Evolutionary conservation across 1,140 invertebrate genomes (phyloP), one percentile per base, ranked within the genome.

Genomic region (Ceratosolen fusciceps): DNA sequence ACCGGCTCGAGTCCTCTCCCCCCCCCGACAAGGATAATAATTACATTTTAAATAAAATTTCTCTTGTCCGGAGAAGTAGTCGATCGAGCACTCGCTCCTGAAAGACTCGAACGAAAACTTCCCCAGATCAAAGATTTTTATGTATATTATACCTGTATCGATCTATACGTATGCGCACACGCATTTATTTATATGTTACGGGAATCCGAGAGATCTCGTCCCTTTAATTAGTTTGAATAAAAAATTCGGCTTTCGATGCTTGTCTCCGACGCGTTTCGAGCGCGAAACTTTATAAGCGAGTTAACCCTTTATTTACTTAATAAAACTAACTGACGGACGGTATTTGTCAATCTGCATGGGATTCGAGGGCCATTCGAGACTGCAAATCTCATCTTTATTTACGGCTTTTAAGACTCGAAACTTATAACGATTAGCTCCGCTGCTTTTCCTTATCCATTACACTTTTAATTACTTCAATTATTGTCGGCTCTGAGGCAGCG

Each of bases 381-480:
- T 39, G 47, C 34, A 62, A 49, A 62, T 49, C 7, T 74, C 62
- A 74, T 65, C 73, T 21, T 39, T 26, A 26, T 58, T 12, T 37
- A 49, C n/a, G 67, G 52, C 37, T 37, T 47, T 67, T 52, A 34
- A 37, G 37, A 29, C 43, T 75, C 52, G 62, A 75, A 67, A 70
- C 47, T 56, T 12, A 77, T 68, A 34, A 70, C 49, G 16, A 54
- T 24, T 58, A 72, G 37, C 34, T 67, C 24, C 37, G 62, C 26
- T 49, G 47, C 37, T n/a, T n/a, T n/a, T 3, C 49, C 39, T 71
- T 47, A 60, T 72, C 37, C 76, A 31, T 77, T 77, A 77, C 24
- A 71, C 21, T 62, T 56, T 77, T 62, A 71, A 72, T 72, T 58
- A 29, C 67, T 24, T 60, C 54, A 77, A 77, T 77, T 71, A 77